Evolutionary conservation across 2,888 invertebrate species (phyloP).

Genomic region (Cepaea hortensis): DNA sequence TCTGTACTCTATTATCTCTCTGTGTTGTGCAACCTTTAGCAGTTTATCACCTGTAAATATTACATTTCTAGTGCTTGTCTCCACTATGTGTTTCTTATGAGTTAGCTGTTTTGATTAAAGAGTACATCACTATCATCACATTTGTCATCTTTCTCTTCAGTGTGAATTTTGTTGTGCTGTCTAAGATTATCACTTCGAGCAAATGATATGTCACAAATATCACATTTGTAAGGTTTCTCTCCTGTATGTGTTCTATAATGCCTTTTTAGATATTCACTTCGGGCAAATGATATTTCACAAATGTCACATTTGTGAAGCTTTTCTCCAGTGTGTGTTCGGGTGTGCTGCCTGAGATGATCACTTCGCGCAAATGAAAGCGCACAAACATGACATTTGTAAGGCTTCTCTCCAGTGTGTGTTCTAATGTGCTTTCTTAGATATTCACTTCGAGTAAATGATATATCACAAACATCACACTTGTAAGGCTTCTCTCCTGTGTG

Average conservation of each 20-base stretch:
- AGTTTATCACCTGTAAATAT: no score
- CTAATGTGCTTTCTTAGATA: not conserved
- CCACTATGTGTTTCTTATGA: not conserved
- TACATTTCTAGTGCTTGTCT: no score
- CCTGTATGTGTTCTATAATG: not conserved
- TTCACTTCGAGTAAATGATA: not conserved
- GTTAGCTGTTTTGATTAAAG: not conserved
- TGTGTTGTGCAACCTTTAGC: no score
- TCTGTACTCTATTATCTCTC: no score
- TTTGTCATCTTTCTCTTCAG: not conserved
- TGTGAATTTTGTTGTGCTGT: not conserved
- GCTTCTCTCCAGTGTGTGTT: not conserved
- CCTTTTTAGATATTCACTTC: not conserved
- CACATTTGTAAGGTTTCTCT: slow-evolving; percentile 8
- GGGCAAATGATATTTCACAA: not conserved
- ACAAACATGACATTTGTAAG: not conserved
- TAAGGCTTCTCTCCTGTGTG: not conserved
- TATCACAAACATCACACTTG: slow-evolving; percentile 5
- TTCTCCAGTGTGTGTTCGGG: not conserved
- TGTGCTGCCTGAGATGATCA: not conserved
- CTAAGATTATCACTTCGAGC: not conserved
- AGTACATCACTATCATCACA: not conserved
- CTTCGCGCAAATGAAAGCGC: not conserved
- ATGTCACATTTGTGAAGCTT: not conserved
- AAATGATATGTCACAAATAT: not conserved